Evolutionary conservation across 2,797 vertebrate species (phyloP), one percentile per base, ranked within the genome.

Genomic region (Notamacropus eugenii): DNA sequence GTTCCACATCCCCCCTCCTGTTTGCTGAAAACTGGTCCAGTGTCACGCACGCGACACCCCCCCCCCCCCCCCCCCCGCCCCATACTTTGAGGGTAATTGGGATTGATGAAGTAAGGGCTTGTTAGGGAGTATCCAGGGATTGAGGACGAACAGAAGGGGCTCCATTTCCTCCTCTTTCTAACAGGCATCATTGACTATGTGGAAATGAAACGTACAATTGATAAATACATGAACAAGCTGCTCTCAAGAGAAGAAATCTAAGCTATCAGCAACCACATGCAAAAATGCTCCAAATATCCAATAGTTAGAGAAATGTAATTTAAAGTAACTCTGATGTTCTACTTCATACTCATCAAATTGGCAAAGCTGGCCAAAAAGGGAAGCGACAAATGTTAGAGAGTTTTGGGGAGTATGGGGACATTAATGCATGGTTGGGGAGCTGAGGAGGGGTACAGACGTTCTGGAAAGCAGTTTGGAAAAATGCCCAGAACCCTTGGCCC

Each of bases 101-200:
- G 34, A 62, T 28, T 92, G 91, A 14, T 28, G 3, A 3, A 52
- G 31, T 28, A 34, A 0, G 9, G 29, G 82, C n/a, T 74, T 74
- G 59, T 59, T 95, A 57, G 92, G 92, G 93, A 91, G 29, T 90
- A 34, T 92, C 92, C 62, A 93, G 56, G 27, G 12, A n/a, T 96
- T n/a, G 28, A 2, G 28, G 14, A 11, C 90, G 92, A 58, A 4
- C 10, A 3, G 58, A 59, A 29, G 58, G 29, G 11, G 12, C 10
- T 31, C 59, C 12, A 14, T 62, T 62, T 62, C 59, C 59, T 62
- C 9, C 29, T 62, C 29, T 62, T 62, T 62, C 12, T 62, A 34
- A 62, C 12, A 31, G 57, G 28, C 57, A 52, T 31, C 52, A 91
- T 55, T 91, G 34, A 34, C 52, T 16, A 9, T 31, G 28, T 54